Percentiles rank a stretch among this genome's conserved stretches.
Conservation (phyloP, 2,113 vertebrate species). For the Nanger granti region DNA sequence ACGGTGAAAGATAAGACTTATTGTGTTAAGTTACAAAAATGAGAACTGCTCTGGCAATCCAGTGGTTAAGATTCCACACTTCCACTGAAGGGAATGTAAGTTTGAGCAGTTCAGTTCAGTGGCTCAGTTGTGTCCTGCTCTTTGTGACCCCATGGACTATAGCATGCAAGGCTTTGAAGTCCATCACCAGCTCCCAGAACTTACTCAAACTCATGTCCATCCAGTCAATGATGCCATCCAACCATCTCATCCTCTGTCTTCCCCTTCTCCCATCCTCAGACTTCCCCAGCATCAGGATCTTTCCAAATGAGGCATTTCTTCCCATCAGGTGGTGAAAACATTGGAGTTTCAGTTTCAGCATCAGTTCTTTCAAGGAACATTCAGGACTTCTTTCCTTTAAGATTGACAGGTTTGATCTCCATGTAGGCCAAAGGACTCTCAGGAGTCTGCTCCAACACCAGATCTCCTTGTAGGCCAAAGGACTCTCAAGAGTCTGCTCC, state of each 20-base stretch:
- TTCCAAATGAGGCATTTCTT: background rate
- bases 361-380: background rate
- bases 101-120: background rate
- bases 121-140: background rate
- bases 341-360: background rate
- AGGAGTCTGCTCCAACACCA: background rate
- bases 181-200: background rate
- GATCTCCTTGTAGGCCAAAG: background rate
- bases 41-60: background rate
- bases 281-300: background rate
- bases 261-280: background rate
- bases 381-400: background rate
- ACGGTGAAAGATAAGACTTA: background rate
- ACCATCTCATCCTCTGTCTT: background rate
- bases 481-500: background rate
- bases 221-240: background rate
- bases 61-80: background rate
- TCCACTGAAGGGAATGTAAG: background rate
- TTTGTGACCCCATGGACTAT: background rate
- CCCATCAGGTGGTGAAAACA: background rate
- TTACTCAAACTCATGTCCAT: background rate
- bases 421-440: background rate
- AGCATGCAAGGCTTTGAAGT: background rate
- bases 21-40: background rate
- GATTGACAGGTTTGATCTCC: background rate